Evolutionary conservation across 2,888 invertebrate species (phyloP), one percentile per base, ranked within the genome.

Genomic region (Drosophila longiperda): DNA sequence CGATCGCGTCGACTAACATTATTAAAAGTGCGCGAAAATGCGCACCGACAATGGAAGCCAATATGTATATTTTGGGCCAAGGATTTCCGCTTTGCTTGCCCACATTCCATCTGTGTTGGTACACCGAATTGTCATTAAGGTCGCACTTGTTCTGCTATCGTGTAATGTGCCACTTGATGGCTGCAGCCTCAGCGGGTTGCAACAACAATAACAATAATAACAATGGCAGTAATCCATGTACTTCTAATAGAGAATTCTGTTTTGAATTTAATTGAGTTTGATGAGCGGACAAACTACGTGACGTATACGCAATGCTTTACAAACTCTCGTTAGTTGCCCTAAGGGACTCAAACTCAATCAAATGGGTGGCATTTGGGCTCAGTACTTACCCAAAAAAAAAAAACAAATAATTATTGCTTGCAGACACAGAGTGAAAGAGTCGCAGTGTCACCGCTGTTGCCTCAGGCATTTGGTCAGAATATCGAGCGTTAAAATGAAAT

Each of bases 401-500:
- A 63, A 29, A 29, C 5, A 29, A 29, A 29, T 29, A 69, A 62
- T 58, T 64, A 76, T 76, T 66, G 61, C 63, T 61, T 66, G 66
- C 36, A 63, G 15, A 48, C 23, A 48, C 23, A 48, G 38, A 36
- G 12, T 23, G 15, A 36, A 40, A 15, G 61, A 20, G 12, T 32
- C 23, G 32, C 20, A 40, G 20, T 20, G 40, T 66, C 70, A 58
- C 23, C n/a, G n/a, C 29, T 45, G 49, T 15, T 26, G 61, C 57
- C 58, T 29, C 63, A 15, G 71, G 78, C 63, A 55, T 57, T 76
- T 79, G 64, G 69, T 63, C 69, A 57, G 61, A 50, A 73, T 50
- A 61, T 61, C 50, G 48, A 62, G 74, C 80, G 80, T 75, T 67
- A 71, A 83, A 85, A 88, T 73, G 66, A 85, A 85, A 89, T 86